Percentiles rank a stretch among this genome's conserved stretches.
These are phyloP conservation scores for Rhabdornis inornatus DNA, from an alignment of 2,113 vertebrate species.

Conservation along the genomic window DNA sequence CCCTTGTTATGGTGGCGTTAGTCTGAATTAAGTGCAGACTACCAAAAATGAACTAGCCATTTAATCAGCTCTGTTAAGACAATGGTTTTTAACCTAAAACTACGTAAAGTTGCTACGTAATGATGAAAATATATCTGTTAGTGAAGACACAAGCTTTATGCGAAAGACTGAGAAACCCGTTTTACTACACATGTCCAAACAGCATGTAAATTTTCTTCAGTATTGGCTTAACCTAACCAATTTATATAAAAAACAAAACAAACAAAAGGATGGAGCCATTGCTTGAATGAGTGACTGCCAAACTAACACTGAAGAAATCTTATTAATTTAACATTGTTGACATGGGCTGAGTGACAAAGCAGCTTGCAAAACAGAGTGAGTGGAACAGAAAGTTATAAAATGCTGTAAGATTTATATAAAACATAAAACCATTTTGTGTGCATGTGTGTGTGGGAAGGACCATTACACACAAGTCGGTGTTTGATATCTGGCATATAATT, in stretches of 20 bases:
- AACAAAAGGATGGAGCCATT: background rate
- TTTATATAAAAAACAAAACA: background rate
- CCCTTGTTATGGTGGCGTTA: background rate
- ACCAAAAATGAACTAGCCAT: background rate
- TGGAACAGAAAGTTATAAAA: conserved; percentile 47
- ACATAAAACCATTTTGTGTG: conserved; percentile 66
- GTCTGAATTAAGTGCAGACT: background rate
- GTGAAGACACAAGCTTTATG: background rate
- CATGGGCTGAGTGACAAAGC: conserved; percentile 45
- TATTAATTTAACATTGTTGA: conserved; percentile 58
- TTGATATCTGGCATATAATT: conserved; percentile 74
- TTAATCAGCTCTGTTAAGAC: background rate
- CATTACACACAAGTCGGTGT: conserved; percentile 17
- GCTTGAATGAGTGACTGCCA: background rate
- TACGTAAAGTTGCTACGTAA: background rate
- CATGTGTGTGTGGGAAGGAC: background rate
- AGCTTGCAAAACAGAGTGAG: conserved; percentile 29
- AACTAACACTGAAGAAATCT: conserved; percentile 13
- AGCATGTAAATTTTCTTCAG: background rate
- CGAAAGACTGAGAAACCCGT: background rate
- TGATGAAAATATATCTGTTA: background rate
- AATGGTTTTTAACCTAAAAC: background rate
- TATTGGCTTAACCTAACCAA: background rate
- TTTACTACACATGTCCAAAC: background rate
- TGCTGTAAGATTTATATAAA: conserved; percentile 71